phyloP scores from a whole-genome alignment of 2,888 invertebrate genomes.

The Muschampia plurimacula region DNA sequence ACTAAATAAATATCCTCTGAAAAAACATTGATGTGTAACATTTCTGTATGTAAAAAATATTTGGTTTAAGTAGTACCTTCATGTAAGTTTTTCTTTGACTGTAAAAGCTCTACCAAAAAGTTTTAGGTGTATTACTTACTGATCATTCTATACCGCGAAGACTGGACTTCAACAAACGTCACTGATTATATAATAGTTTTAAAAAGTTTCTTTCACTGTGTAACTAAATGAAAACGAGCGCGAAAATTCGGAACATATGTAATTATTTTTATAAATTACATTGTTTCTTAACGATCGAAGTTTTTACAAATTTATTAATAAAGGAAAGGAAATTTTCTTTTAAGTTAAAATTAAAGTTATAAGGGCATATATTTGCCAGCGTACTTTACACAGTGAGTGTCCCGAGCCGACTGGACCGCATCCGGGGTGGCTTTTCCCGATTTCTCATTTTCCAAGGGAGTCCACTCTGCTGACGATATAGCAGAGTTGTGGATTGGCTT shows the following conservation, averaged over 20 bases:
- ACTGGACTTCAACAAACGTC: constrained; percentile 61
- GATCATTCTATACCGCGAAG: constrained; percentile 73
- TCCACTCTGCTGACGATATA: constrained; percentile 27
- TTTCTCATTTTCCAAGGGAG: constrained; percentile 62
- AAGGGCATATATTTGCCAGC: constrained; percentile 44
- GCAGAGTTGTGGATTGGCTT: constrained; percentile 42
- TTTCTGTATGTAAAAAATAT: no score
- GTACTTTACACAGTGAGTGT: constrained; percentile 68
- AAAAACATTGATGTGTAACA: no score
- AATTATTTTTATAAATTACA: not conserved
- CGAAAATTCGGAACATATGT: constrained; percentile 11
- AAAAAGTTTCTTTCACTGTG: constrained; percentile 62
- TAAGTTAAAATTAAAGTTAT: constrained; percentile 23
- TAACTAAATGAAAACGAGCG: constrained; percentile 23
- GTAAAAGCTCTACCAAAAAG: constrained; percentile 35
- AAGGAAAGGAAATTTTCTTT: not conserved
- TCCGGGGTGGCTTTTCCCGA: constrained; percentile 75
- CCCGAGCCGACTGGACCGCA: constrained; percentile 76
- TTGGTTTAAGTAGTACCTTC: not conserved
- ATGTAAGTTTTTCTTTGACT: not conserved
- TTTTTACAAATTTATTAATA: not conserved
- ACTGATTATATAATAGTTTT: constrained; percentile 66
- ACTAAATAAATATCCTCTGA: no score
- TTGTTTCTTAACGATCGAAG: not conserved
- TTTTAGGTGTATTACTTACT: constrained; percentile 63